A percentile compares a stretch with the other conserved stretches of the same genome.
Evolutionary conservation across 1,140 invertebrate genomes (phyloP).

Genomic region (Chironomus striatipennis): DNA sequence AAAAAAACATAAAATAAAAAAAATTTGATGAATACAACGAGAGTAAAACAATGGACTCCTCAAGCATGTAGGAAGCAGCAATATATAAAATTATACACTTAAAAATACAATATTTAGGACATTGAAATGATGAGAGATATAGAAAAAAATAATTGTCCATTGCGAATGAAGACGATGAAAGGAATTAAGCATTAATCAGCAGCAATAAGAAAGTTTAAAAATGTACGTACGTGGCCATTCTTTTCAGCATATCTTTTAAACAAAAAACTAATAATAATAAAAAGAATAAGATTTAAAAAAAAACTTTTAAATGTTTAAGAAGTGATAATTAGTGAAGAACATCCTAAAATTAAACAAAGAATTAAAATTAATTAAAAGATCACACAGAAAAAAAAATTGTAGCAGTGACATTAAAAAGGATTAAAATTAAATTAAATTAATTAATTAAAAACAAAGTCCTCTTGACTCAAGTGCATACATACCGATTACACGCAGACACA

Average conservation of each 20-base stretch:
- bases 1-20: too few relatives aligned
- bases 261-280: too few relatives aligned
- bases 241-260: not conserved
- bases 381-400: too few relatives aligned
- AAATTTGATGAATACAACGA: too few relatives aligned
- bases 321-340: not conserved
- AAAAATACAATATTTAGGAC: not conserved
- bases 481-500: too few relatives aligned
- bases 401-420: not conserved
- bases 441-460: not conserved
- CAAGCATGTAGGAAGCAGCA: not conserved
- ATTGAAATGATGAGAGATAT: too few relatives aligned
- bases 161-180: too few relatives aligned
- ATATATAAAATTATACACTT: not conserved
- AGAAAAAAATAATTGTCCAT: too few relatives aligned
- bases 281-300: not conserved
- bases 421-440: not conserved
- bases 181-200: not conserved
- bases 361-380: not conserved
- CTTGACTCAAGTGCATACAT: not conserved
- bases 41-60: not conserved
- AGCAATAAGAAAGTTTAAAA: not conserved
- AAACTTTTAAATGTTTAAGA: not conserved
- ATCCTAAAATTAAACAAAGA: not conserved
- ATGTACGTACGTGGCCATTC: slow-evolving; percentile 11